Evolutionary conservation across 2,888 invertebrate species (phyloP), one percentile per base, ranked within the genome.

Genomic region (Epirrita christyi): DNA sequence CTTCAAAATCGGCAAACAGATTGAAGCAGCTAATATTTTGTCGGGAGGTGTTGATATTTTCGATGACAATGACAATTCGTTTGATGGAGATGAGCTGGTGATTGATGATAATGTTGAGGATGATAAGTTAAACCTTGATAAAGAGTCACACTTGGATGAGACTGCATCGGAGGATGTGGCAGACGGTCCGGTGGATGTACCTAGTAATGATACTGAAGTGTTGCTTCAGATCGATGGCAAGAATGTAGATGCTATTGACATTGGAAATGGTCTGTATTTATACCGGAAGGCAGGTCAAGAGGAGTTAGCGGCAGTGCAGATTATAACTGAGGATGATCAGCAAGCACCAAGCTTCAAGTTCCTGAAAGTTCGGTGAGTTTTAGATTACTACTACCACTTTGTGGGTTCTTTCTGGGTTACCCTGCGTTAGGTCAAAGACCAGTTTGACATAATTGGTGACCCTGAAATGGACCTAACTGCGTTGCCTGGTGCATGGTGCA

Each of bases 41-140:
- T 92, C 91, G 1, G 92, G 92, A 9, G 92, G 91, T 59, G 92
- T 92, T 11, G 82, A 89, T 55, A 92, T 92, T 52, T 92, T 92
- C 75, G 92, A 92, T 66, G 91, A 92, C 58, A 91, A 89, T 78
- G 92, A 92, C n/a, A 92, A 89, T 68, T 92, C 92, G 6, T 88
- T 86, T 71, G 92, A 92, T 67, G 92, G 88, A 0, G 78, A 90
- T 69, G 92, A 92, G 61, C 78, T 92, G 13, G 89, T 92, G 14
- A 92, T 92, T 54, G 92, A 92, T 77, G 92, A 92, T 59, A 88
- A 88, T 76, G 82, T 75, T 40, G 80, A 81, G 9, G 86, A 86
- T 53, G 86, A 86, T 1, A 88, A 87, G 61, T 67, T 72, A 6
- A 77, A 68, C 60, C 56, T 59, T 10, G 62, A 60, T 9, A 52